Evolutionary conservation across 2,888 invertebrate genomes (phyloP), one percentile per base, ranked within the genome.

Genomic region (Julus scandinavius): DNA sequence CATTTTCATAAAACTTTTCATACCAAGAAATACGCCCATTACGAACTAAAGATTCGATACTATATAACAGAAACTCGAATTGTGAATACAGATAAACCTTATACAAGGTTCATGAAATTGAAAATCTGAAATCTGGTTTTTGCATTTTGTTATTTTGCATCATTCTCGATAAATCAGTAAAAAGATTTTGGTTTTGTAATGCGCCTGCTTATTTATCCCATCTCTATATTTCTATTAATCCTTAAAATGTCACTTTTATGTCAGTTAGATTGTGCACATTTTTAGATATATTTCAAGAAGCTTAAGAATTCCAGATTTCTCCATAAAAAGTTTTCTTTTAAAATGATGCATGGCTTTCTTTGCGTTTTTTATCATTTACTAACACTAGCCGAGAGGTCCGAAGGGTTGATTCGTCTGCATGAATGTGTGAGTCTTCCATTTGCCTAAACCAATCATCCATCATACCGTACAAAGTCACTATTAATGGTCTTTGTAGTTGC

Each of bases 391-490:
- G 63, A 63, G 5, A 63, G 63, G 63, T 63, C 20, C 63, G n/a
- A 63, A 63, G 17, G n/a, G 63, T 63, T 63, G 63, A 63, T 63
- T 63, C 63, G 63, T 63, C 63, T 63, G 63, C 63, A 63, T 63
- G 63, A 17, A n/a, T 63, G 63, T 63, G 63, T 63, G 63, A 63
- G 63, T n/a, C 20, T 63, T 63, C 50, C n/a, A 63, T 20, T 3
- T 63, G 63, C 15, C 17, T 63, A 63, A 63, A 63, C 63, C 63
- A 63, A 63, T 63, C 63, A 63, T 63, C 63, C 63, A 63, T 63
- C 63, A 63, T 63, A 63, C n/a, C 63, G 63, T 63, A 63, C 63
- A 63, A n/a, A n/a, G 58, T 58, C 20, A 5, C 5, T 63, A 17
- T n/a, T n/a, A 5, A 58, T 11, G 17, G 63, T 63, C 17, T 63